These are phyloP conservation scores for Cephus spinipes DNA, from an alignment of 2,888 invertebrate species.

Conservation along the genomic window DNA sequence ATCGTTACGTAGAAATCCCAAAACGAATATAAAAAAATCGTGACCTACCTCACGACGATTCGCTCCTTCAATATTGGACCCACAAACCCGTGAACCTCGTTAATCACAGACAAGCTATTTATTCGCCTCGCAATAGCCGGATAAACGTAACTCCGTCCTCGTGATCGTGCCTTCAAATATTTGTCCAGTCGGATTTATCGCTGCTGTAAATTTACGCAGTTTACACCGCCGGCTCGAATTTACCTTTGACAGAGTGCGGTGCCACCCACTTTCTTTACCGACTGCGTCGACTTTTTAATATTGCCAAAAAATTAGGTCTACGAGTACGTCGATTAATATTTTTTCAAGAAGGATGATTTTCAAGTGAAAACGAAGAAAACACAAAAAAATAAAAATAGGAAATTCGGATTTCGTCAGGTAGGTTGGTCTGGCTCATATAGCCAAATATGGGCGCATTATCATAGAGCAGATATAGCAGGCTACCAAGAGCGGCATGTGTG, in stretches of 20 bases:
- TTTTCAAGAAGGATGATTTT: no score
- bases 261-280: neutral
- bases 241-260: neutral
- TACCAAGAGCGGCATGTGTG: neutral
- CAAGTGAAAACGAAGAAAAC: no score
- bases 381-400: neutral
- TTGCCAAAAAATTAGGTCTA: no score
- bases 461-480: neutral
- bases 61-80: neutral
- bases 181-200: neutral
- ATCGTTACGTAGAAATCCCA: neutral
- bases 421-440: neutral
- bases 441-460: conserved; percentile 4
- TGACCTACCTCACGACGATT: neutral
- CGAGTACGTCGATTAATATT: no score
- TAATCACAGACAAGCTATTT: neutral
- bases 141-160: neutral
- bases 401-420: neutral
- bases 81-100: neutral
- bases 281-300: neutral
- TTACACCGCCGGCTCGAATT: neutral
- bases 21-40: neutral
- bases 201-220: conserved; percentile 1
- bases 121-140: neutral
- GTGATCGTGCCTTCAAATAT: neutral